phyloP scores from a whole-genome alignment of 64 coral and sea anemone genomes.

The Montipora efflorescens region DNA sequence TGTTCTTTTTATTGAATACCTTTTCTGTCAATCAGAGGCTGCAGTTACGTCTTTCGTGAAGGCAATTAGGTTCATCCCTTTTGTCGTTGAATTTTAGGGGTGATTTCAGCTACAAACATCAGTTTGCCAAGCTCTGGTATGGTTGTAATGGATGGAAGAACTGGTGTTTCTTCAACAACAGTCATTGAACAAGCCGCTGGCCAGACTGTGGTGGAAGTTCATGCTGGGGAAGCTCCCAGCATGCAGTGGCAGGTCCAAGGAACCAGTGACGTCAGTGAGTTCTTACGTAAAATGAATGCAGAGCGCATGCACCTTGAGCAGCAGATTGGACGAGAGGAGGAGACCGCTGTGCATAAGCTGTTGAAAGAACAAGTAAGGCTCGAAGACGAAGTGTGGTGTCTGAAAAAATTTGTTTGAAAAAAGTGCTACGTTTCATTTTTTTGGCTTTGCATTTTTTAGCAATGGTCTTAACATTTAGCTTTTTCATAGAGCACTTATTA shows the following conservation, averaged over 20 bases:
- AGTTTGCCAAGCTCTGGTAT: conserved; percentile 30
- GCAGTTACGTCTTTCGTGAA: background rate
- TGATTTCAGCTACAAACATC: conserved; percentile 24
- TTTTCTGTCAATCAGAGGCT: too few relatives aligned
- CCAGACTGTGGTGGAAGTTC: conserved; percentile 9
- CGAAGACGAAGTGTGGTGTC: background rate
- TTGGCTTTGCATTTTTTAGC: background rate
- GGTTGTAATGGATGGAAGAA: background rate
- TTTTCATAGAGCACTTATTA: too few relatives aligned
- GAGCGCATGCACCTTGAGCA: conserved; percentile 97
- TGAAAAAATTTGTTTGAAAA: background rate
- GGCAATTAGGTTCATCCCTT: background rate
- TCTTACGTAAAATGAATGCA: conserved; percentile 92
- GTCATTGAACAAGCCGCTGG: conserved; percentile 51
- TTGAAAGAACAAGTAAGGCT: conserved; percentile 85
- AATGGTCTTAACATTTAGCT: background rate
- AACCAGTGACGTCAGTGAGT: conserved; percentile 91
- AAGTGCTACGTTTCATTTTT: background rate
- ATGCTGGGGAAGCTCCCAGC: conserved; percentile 13
- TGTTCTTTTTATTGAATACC: too few relatives aligned
- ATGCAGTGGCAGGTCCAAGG: conserved; percentile 81
- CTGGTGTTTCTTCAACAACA: conserved; percentile 1
- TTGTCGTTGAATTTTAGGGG: background rate
- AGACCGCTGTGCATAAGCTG: conserved; percentile 83
- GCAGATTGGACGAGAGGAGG: conserved; percentile 80